Conservation (phyloP, 2,113 vertebrate genomes). For the Dermatemys mawii region DNA sequence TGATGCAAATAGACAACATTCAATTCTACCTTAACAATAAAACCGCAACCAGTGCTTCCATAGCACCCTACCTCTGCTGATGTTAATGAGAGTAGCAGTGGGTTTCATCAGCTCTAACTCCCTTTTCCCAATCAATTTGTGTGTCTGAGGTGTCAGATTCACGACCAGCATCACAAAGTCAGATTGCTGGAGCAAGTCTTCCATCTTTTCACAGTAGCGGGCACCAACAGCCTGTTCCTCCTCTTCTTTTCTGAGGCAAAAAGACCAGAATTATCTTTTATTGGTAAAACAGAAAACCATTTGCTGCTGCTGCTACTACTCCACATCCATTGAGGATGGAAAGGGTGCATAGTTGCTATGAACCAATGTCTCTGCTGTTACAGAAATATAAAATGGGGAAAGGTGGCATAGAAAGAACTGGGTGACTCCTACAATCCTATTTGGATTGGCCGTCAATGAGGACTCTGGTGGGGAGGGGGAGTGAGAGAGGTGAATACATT, state of each 20-base stretch:
- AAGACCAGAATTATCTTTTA: not conserved
- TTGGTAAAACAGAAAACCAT: not conserved
- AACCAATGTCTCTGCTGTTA: not conserved
- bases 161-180: slow-evolving; percentile 84
- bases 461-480: not conserved
- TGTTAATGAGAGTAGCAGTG: slow-evolving; percentile 80
- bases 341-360: not conserved
- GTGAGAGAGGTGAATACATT: not conserved
- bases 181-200: slow-evolving; percentile 78
- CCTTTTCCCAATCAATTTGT: slow-evolving; percentile 76
- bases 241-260: slow-evolving; percentile 71
- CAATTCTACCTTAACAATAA: not conserved
- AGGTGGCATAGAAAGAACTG: not conserved
- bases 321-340: not conserved
- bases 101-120: slow-evolving; percentile 83
- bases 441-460: not conserved
- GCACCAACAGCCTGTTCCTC: slow-evolving; percentile 81
- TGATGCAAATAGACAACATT: not conserved
- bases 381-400: not conserved
- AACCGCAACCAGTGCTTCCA: not conserved
- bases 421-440: not conserved
- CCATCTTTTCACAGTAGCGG: slow-evolving; percentile 77
- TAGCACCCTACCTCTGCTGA: slow-evolving; percentile 79
- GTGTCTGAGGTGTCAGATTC: slow-evolving; percentile 76
- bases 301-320: not conserved